phyloP scores from a whole-genome alignment of 2,888 invertebrate species.

The Chrysolina oricalcia region DNA sequence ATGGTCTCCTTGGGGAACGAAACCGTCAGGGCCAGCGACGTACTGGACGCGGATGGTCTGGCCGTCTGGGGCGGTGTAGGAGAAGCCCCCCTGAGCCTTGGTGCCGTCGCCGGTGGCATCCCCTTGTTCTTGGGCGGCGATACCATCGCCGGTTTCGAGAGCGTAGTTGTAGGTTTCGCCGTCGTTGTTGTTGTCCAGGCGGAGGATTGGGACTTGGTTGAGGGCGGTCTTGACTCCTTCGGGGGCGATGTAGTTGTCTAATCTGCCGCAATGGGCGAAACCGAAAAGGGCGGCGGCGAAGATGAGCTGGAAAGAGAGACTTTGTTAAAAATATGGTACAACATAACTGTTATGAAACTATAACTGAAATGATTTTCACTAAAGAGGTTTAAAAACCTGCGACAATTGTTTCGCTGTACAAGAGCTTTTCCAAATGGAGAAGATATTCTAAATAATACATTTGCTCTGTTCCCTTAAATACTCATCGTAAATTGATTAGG shows the following conservation, averaged over 20 bases:
- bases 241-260: slow-evolving; percentile 59
- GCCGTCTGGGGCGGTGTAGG: slow-evolving; percentile 65
- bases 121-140: slow-evolving; percentile 67
- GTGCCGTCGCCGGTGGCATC: slow-evolving; percentile 55
- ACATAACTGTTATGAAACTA: not conserved
- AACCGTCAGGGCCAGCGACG: slow-evolving; percentile 76
- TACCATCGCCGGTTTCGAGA: slow-evolving; percentile 77
- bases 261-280: slow-evolving; percentile 54
- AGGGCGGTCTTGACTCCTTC: slow-evolving; percentile 29
- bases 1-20: slow-evolving; percentile 74
- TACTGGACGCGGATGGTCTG: slow-evolving; percentile 65
- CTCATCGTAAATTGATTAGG: no score
- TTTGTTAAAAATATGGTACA: not conserved
- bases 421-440: no score
- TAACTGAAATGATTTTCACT: no score
- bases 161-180: slow-evolving; percentile 65
- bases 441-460: no score
- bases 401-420: no score
- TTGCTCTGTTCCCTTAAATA: no score
- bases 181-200: slow-evolving; percentile 63
- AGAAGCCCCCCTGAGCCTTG: slow-evolving; percentile 63
- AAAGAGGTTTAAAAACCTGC: no score
- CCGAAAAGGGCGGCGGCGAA: slow-evolving; percentile 56
- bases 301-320: slow-evolving; percentile 48
- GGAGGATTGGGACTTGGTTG: slow-evolving; percentile 61